Percentiles rank a stretch among this genome's conserved stretches.
phyloP scores from a whole-genome alignment of 2,113 vertebrate species.

The Hyperoodon ampullatus region DNA sequence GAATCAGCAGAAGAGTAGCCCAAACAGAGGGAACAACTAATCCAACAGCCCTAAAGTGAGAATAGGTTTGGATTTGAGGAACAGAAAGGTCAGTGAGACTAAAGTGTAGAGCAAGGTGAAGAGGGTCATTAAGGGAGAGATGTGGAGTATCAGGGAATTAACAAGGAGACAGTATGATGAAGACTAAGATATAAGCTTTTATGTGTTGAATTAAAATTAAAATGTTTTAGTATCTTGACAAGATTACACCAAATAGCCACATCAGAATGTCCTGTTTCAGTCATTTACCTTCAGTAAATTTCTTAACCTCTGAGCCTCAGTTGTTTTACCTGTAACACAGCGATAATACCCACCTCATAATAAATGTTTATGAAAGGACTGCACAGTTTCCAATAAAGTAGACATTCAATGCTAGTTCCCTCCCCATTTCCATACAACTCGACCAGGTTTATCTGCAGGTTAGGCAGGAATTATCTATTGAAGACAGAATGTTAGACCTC shows the following conservation, averaged over 20 bases:
- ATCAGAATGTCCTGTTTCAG: neutral
- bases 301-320: neutral
- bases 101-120: neutral
- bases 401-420: neutral
- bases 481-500: neutral
- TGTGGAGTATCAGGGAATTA: neutral
- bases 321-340: neutral
- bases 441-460: neutral
- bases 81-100: neutral
- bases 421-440: neutral
- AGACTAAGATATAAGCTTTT: neutral
- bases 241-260: neutral
- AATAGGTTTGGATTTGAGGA: neutral
- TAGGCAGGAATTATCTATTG: neutral
- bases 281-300: neutral
- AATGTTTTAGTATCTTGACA: neutral
- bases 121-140: neutral
- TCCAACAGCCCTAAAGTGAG: neutral
- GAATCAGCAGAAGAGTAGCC: neutral
- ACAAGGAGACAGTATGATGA: neutral
- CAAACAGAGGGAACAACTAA: neutral
- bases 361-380: neutral
- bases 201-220: constrained; percentile 35
- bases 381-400: neutral
- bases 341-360: neutral